These are phyloP conservation scores for Oxyruncus cristatus DNA, from an alignment of 2,113 vertebrate genomes.

Conservation along the genomic window DNA sequence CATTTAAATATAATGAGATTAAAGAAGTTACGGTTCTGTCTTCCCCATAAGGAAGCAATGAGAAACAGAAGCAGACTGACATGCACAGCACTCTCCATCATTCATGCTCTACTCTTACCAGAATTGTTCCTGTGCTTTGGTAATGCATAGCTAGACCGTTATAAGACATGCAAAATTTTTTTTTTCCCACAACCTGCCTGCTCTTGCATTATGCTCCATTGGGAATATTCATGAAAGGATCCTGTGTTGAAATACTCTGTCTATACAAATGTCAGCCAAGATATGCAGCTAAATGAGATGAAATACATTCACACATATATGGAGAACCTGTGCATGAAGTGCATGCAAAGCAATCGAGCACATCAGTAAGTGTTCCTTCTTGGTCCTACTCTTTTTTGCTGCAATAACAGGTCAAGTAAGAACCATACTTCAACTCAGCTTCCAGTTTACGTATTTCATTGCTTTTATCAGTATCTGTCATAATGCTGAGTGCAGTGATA, in stretches of 20 bases:
- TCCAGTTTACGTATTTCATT: not conserved
- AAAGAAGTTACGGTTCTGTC: not conserved
- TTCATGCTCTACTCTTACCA: not conserved
- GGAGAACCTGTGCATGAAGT: not conserved
- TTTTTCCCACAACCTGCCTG: not conserved
- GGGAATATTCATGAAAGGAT: not conserved
- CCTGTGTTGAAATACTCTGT: not conserved
- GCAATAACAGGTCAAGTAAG: not conserved
- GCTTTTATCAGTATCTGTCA: not conserved
- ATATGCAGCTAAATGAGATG: not conserved
- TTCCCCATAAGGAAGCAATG: not conserved
- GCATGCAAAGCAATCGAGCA: not conserved
- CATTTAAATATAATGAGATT: not conserved
- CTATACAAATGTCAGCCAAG: not conserved
- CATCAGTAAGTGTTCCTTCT: not conserved
- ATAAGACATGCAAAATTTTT: rapidly evolving
- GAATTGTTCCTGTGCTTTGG: not conserved
- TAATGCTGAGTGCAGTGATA: not conserved
- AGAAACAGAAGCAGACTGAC: not conserved
- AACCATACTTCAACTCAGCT: not conserved
- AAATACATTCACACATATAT: not conserved
- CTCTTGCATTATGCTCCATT: not conserved
- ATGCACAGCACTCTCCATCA: not conserved
- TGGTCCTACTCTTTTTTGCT: not conserved
- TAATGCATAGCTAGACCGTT: not conserved